Evolutionary conservation across 2,797 vertebrate species (phyloP), one percentile per base, ranked within the genome.

Genomic region (Cyclura pinguis): DNA sequence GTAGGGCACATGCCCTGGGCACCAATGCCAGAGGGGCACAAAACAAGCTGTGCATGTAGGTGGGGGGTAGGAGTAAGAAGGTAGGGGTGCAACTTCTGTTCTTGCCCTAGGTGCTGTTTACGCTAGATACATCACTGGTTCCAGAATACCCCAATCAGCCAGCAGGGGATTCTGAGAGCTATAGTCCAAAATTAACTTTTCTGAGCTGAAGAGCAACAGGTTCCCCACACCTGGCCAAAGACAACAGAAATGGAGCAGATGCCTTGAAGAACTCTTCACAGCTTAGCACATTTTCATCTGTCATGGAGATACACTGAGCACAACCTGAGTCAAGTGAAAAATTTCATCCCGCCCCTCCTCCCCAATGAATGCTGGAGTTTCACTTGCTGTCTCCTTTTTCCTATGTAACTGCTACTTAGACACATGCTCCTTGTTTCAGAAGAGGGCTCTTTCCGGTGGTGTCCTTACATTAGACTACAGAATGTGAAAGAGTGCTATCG

Each of bases 271-370:
- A 89, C 14, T 94, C 84, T 94, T 6, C 88, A 93, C 91, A 95
- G 86, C 82, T 93, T 91, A 86, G 83, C 93, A 42, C 91, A 94
- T 83, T 92, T 90, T 95, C 88, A 86, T 93, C 88, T 94, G 88
- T 90, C 88, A 86, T 69, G 91, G 90, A 86, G 81, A 93, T 73
- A 59, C 38, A 88, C 80, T 92, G 85, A 77, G 87, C 90, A 89
- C 18, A 91, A 89, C 22, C 91, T 89, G 57, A 95, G 81, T 50
- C 69, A 32, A 90, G 89, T 94, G 93, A 92, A 91, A 96, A 93
- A 85, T 85, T 93, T 94, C 35, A 87, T 92, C 95, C 47, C n/a
- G n/a, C n/a, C n/a, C n/a, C n/a, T n/a, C n/a, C n/a, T n/a, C n/a
- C n/a, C 20, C 42, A 47, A 38, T 91, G 52, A 80, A 85, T 90